These are phyloP conservation scores for Chymomyza procnemis DNA, from an alignment of 2,888 invertebrate genomes.

Conservation along the genomic window DNA sequence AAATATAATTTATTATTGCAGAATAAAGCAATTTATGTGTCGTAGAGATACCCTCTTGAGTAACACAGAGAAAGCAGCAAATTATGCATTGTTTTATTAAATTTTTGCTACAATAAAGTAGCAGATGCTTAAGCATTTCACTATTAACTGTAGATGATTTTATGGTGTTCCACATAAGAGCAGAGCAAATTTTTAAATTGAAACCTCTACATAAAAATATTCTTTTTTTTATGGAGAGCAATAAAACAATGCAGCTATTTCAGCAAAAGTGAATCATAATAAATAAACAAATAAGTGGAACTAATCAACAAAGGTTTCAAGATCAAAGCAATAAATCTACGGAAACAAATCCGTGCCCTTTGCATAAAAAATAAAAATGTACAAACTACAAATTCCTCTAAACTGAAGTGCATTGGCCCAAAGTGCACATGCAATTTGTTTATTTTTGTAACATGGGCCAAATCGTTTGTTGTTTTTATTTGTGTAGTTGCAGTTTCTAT, in stretches of 20 bases:
- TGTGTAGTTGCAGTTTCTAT: neutral
- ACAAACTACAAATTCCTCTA: neutral
- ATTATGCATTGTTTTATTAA: too few relatives aligned
- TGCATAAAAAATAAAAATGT: neutral
- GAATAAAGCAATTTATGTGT: neutral
- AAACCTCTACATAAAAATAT: neutral
- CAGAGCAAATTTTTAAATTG: too few relatives aligned
- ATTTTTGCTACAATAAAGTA: too few relatives aligned
- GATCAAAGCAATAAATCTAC: conserved; percentile 55
- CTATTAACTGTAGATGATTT: too few relatives aligned
- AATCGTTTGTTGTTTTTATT: neutral
- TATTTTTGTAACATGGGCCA: neutral
- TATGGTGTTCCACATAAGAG: too few relatives aligned
- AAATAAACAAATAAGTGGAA: conserved; percentile 29
- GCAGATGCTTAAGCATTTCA: too few relatives aligned
- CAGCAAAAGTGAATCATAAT: conserved; percentile 3
- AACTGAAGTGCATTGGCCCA: neutral
- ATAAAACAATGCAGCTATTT: conserved; percentile 21
- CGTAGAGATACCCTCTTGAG: too few relatives aligned
- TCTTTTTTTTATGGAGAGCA: neutral
- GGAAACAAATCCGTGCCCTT: neutral
- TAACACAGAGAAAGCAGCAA: too few relatives aligned
- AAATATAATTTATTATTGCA: neutral
- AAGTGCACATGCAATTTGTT: neutral
- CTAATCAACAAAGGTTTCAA: conserved; percentile 55